These are phyloP conservation scores for Thomomys bottae DNA, from an alignment of 2,113 vertebrate species.

Conservation along the genomic window DNA sequence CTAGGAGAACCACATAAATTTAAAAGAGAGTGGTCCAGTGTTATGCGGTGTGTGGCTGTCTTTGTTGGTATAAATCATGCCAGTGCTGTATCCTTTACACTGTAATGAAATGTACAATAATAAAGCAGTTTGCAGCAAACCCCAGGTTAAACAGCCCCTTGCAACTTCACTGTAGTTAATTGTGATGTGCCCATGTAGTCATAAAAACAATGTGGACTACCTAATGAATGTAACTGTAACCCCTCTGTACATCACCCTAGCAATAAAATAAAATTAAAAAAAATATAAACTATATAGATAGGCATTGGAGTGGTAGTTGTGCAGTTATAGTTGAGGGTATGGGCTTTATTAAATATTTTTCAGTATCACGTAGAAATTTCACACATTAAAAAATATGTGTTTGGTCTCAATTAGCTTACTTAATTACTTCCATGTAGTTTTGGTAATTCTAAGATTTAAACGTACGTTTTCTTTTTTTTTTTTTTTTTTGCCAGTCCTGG, in stretches of 20 bases:
- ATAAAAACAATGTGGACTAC: not conserved
- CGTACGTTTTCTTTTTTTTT: no score
- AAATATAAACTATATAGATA: not conserved
- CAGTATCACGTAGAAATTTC: not conserved
- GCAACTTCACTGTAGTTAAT: slow-evolving; percentile 48
- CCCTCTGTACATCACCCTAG: no score
- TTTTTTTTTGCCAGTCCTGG: no score
- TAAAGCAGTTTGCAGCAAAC: slow-evolving; percentile 61
- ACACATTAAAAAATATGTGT: not conserved
- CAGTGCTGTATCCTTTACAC: slow-evolving; percentile 95
- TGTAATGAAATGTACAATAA: slow-evolving; percentile 39
- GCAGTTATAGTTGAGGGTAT: not conserved
- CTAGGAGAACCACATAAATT: slow-evolving; percentile 97
- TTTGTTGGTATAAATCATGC: slow-evolving; percentile 99
- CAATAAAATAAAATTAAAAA: no score
- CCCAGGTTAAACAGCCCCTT: slow-evolving; percentile 49
- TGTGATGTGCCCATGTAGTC: slow-evolving; percentile 25
- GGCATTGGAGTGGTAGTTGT: not conserved
- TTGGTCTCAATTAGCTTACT: slow-evolving; percentile 16
- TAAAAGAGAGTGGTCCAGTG: slow-evolving; percentile 98
- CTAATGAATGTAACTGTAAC: no score
- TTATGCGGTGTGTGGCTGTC: slow-evolving; percentile 98
- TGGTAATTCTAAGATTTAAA: slow-evolving; percentile 2
- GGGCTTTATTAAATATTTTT: slow-evolving; percentile 5
- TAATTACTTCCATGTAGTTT: slow-evolving; percentile 19